Base-by-base conservation (phyloP, 2,113 vertebrate species). In the Podarcis raffonei region DNA sequence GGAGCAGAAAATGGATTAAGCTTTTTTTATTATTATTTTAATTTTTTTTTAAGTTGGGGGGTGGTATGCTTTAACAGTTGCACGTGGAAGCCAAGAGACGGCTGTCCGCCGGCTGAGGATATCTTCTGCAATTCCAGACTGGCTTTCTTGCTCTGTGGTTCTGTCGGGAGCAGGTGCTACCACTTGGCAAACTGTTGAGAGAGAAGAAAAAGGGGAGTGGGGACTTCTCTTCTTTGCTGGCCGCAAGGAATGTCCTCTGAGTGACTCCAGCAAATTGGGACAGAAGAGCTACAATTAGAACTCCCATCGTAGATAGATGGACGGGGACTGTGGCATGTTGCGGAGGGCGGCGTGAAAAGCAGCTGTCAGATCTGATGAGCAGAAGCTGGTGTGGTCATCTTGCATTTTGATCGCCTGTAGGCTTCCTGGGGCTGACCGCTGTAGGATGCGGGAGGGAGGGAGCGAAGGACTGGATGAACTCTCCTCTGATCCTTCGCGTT, bases 91-190 rank as follows among this genome's bases (percentile, higher is more conserved):
- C 13, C 48, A 53, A 53, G 1, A 57, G 20, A 16, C 42, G 25
- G n/a, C 13, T 6, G n/a, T 20, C n/a, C 1, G n/a, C 4, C 1
- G 6, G 7, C 7, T 30, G 20, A 65, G 22, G 53, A 0, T 11
- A 78, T 12, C 35, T 48, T 84, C 59, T 62, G 71, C 78, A n/a
- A 2, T 11, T 37, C 59, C 8, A 15, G 25, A 20, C 8, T n/a
- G 53, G 16, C 6, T 3, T 23, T 30, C 30, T 23, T 13, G 0
- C 35, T 12, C 75, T 1, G 76, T 86, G 81, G 59, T 68, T 85
- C 35, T 76, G 32, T n/a, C 53, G 1, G 86, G 59, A 85, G 93
- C 95, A 95, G 95, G 93, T 94, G 95, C 65, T 91, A 90, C 68
- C 86, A 39, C 53, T 32, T 4, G 0, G 8, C 81, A 77, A 23